Conservation (phyloP, 2,797 vertebrate genomes). For the Naso thynnoides region DNA sequence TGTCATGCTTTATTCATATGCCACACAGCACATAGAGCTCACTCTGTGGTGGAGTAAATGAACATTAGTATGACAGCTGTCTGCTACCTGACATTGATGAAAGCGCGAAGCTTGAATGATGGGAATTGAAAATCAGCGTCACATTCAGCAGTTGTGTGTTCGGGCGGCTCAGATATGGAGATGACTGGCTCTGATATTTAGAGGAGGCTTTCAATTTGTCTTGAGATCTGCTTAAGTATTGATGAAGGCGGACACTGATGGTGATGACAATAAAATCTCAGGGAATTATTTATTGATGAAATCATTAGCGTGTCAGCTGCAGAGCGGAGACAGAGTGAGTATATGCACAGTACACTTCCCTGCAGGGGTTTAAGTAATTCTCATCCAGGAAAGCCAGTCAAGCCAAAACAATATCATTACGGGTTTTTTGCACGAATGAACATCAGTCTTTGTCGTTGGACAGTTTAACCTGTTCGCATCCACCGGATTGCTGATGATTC, state of each 20-base stretch:
- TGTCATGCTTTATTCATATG: slow-evolving; percentile 55
- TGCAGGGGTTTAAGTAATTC: slow-evolving; percentile 5
- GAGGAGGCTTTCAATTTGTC: slow-evolving; percentile 44
- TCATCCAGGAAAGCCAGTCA: slow-evolving; percentile 1
- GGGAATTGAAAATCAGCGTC: background rate
- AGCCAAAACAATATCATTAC: background rate
- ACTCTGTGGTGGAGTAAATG: slow-evolving; percentile 20
- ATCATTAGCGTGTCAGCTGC: slow-evolving; percentile 66
- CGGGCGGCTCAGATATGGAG: background rate
- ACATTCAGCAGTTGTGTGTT: background rate
- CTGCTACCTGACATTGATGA: slow-evolving; percentile 7
- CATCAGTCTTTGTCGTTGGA: background rate
- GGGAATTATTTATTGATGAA: slow-evolving; percentile 67
- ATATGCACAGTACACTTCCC: background rate
- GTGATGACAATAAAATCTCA: slow-evolving; percentile 59
- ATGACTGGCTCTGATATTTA: slow-evolving; percentile 2
- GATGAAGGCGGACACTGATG: slow-evolving; percentile 59
- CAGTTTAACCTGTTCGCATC: no score
- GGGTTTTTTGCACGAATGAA: no score
- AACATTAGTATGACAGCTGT: slow-evolving; percentile 40
- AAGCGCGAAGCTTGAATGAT: no score
- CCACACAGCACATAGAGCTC: slow-evolving; percentile 6
- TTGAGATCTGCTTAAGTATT: slow-evolving; percentile 59
- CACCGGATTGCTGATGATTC: no score
- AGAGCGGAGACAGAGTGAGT: slow-evolving; percentile 12